Base-by-base conservation (phyloP, 2,888 invertebrate genomes). In the Parascotia fuliginaria region DNA sequence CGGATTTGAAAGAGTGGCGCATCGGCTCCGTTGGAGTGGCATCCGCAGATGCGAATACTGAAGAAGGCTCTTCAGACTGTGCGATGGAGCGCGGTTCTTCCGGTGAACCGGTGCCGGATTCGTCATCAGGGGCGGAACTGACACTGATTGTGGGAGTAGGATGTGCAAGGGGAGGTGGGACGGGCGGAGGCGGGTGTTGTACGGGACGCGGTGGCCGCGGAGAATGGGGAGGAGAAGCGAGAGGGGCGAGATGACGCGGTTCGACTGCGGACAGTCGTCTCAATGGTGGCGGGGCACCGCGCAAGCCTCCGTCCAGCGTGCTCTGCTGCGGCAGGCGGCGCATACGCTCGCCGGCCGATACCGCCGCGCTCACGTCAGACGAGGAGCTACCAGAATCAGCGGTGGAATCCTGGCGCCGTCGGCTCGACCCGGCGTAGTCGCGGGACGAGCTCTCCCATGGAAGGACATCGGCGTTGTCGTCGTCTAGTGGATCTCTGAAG, bases 381-480 rank as follows among this genome's bases (percentile, higher is more conserved):
- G 95, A 95, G n/a, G 95, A 95, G 75, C 95, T 94, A 73, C 94
- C 95, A 11, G 95, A 95, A 81, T 95, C 95, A 34, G 95, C 84
- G 9, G 93, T 88, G 3, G 95, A 95, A 81, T 95, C 95, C 77
- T 95, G 95, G 16, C 95, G 92, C 12, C 94, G 85, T 37, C 84
- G 81, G 29, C 57, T 72, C 22, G 73, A 72, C 39, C 66, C 73
- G 31, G 85, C 83, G 54, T 85, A 79, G 45, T 84, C 85, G 3
- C 85, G 80, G 9, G 85, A 79, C 2, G 83, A 67, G 53, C 79
- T 73, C 68, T 89, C 90, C 83, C 86, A 87, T 12, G 89, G 88
- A 22, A 84, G 63, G 7, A 85, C 85, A 28, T 89, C 89, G n/a
- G 80, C 79, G 19, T 80, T 80, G 52, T 88, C 87, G 34, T 87